A percentile compares a stretch with the other conserved stretches of the same genome.
These are phyloP conservation scores for Empidonax traillii DNA, from an alignment of 2,113 vertebrate species.

Conservation along the genomic window DNA sequence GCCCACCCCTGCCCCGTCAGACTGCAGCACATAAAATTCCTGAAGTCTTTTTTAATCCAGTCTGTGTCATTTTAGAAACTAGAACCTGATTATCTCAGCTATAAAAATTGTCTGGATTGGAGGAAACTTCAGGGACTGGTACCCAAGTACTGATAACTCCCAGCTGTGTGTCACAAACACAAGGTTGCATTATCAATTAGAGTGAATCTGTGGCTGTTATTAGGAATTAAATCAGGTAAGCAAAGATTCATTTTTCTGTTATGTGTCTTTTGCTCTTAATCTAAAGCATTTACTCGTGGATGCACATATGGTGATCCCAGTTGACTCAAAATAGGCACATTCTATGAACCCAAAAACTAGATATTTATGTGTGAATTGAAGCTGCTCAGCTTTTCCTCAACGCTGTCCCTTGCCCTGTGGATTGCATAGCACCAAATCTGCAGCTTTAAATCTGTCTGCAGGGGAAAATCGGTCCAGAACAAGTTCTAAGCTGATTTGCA, in stretches of 20 bases:
- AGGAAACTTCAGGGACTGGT: neutral
- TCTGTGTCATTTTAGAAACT: neutral
- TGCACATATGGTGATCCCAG: neutral
- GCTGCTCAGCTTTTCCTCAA: neutral
- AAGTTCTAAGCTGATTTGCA: neutral
- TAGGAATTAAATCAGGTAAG: neutral
- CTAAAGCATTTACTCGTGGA: neutral
- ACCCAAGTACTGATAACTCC: neutral
- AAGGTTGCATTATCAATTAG: neutral
- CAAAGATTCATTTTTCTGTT: neutral
- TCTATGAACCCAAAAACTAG: neutral
- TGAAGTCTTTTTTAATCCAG: neutral
- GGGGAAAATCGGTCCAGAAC: neutral
- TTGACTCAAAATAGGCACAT: neutral
- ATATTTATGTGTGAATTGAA: neutral
- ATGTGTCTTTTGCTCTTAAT: neutral
- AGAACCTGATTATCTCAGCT: neutral
- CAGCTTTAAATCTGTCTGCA: neutral
- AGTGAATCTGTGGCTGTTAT: neutral
- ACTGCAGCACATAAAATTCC: neutral
- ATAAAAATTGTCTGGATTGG: neutral
- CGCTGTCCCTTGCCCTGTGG: neutral
- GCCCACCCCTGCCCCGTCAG: accelerated
- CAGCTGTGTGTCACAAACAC: neutral
- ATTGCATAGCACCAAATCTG: neutral